phyloP scores from a whole-genome alignment of 2,797 vertebrate species.

The Glyptemys insculpta region DNA sequence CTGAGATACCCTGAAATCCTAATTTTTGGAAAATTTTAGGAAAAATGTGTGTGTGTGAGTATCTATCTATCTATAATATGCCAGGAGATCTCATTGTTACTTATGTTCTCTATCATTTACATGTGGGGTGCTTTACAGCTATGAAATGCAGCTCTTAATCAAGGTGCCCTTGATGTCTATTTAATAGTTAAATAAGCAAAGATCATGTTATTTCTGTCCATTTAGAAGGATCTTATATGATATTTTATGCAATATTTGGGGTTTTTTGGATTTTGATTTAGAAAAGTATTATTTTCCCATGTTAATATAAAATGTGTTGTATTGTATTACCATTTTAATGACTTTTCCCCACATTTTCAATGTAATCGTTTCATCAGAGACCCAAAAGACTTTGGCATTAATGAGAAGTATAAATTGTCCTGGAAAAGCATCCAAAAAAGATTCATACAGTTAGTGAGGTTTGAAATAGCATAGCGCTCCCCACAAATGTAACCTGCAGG shows the following conservation, averaged over 20 bases:
- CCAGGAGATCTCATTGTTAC: neutral
- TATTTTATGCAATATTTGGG: neutral
- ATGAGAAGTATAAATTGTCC: slow-evolving; percentile 52
- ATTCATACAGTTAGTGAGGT: slow-evolving; percentile 55
- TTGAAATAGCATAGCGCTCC: slow-evolving; percentile 37
- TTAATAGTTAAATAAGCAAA: slow-evolving; percentile 5
- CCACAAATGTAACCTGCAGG: slow-evolving; percentile 28
- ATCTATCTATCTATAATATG: too few relatives aligned
- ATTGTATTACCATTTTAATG: neutral
- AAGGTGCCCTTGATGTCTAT: neutral
- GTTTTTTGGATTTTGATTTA: neutral
- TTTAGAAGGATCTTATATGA: slow-evolving; percentile 20
- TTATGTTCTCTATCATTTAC: neutral
- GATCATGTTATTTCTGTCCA: neutral
- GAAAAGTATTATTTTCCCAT: neutral
- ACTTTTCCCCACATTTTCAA: slow-evolving; percentile 15
- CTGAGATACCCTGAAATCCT: neutral
- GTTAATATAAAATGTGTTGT: neutral
- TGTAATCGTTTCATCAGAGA: slow-evolving; percentile 40
- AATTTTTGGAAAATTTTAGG: neutral
- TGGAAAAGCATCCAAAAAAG: slow-evolving; percentile 54
- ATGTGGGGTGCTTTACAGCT: accelerated
- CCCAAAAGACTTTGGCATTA: slow-evolving; percentile 40
- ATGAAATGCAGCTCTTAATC: neutral
- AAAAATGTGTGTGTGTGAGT: neutral